phyloP scores from a whole-genome alignment of 2,888 invertebrate species.

The Aporophyla nigra region DNA sequence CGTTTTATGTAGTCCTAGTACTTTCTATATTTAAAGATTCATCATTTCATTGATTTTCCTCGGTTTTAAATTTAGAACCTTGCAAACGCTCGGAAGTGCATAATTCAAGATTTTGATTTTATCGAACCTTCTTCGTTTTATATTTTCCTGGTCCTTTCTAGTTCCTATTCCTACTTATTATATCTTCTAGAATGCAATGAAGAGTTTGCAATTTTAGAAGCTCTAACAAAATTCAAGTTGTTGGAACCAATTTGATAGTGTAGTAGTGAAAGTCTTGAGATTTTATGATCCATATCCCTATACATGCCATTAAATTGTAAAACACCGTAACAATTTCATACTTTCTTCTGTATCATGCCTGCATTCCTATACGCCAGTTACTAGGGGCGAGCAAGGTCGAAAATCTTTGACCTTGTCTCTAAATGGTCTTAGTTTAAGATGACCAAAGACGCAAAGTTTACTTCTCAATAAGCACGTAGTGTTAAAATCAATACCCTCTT shows the following conservation, averaged over 20 bases:
- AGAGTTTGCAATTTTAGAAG: background rate
- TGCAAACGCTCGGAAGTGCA: no score
- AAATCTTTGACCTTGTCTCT: background rate
- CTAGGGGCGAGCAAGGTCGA: background rate
- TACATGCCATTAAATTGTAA: background rate
- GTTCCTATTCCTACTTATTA: background rate
- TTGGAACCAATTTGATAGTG: constrained; percentile 39
- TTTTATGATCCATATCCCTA: constrained; percentile 19
- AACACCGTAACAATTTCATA: constrained; percentile 9
- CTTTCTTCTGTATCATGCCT: background rate
- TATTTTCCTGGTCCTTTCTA: constrained; percentile 9
- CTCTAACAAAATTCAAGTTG: background rate
- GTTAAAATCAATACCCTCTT: constrained; percentile 42
- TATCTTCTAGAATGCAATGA: background rate
- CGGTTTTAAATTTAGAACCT: background rate
- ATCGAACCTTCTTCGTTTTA: background rate
- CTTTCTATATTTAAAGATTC: background rate
- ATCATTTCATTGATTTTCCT: constrained; percentile 11
- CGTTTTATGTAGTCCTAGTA: constrained; percentile 27
- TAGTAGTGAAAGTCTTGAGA: constrained; percentile 37
- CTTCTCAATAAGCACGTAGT: background rate
- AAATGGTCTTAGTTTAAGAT: background rate
- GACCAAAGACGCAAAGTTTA: background rate
- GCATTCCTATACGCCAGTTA: no score
- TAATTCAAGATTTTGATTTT: constrained; percentile 14